Conservation (phyloP, 2,797 vertebrate genomes). For the Rhabdomys pumilio region DNA sequence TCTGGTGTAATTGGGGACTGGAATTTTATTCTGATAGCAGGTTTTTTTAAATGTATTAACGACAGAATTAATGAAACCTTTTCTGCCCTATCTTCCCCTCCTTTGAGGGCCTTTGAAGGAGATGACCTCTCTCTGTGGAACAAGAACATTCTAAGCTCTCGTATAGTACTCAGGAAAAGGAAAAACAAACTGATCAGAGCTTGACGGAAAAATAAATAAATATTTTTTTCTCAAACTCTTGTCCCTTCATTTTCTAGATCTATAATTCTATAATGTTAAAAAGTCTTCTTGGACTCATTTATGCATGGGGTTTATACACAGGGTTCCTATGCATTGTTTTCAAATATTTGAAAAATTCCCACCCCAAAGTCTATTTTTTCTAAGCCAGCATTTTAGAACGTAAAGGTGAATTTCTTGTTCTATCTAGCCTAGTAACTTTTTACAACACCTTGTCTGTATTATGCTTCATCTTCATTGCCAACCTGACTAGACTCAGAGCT, state of each 20-base stretch:
- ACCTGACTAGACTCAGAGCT: not conserved
- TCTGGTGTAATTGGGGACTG: slow-evolving; percentile 87
- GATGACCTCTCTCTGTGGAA: not conserved
- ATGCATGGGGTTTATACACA: not conserved
- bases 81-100: slow-evolving; percentile 69
- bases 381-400: slow-evolving; percentile 32
- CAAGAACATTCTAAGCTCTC: not conserved
- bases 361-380: not conserved
- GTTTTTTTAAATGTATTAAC: slow-evolving; percentile 84
- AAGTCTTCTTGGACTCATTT: not conserved
- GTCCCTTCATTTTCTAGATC: not conserved
- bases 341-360: not conserved
- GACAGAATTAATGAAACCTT: slow-evolving; percentile 72
- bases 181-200: slow-evolving; percentile 25
- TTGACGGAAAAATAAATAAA: not conserved
- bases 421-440: not conserved
- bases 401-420: slow-evolving; percentile 6
- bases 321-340: not conserved
- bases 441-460: not conserved
- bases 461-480: not conserved
- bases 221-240: not conserved
- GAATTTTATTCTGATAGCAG: slow-evolving; percentile 85
- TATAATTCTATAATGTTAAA: not conserved
- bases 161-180: slow-evolving; percentile 26
- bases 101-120: slow-evolving; percentile 13